Conservation (phyloP, 1,140 invertebrate genomes). For the Apis cerana region DNA sequence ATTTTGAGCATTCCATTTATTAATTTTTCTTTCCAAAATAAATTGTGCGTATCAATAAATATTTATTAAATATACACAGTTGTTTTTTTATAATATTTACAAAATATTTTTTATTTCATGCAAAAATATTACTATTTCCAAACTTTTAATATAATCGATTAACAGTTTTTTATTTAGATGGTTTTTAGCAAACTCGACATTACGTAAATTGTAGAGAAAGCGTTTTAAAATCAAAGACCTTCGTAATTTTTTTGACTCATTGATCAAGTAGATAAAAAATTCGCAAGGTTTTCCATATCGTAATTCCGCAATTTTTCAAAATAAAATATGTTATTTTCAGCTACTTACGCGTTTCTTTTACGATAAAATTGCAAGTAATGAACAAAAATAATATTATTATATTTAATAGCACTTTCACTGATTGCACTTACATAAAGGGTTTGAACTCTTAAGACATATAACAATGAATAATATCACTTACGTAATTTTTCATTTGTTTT, state of each 20-base stretch:
- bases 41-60: too few species aligned
- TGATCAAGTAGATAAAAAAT: neutral
- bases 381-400: neutral
- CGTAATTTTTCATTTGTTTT: neutral
- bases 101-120: too few species aligned
- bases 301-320: neutral
- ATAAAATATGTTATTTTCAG: too few species aligned
- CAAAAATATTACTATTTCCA: too few species aligned
- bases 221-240: neutral
- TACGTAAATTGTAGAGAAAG: neutral
- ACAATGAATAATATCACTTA: neutral
- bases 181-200: neutral
- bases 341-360: neutral
- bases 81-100: too few species aligned
- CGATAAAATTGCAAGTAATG: neutral
- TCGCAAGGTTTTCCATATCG: neutral
- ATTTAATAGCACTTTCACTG: constrained; percentile 4
- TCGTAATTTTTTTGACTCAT: neutral
- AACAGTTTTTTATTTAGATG: neutral
- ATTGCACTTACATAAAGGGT: neutral
- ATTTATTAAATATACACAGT: too few species aligned
- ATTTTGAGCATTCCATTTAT: too few species aligned
- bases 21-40: too few species aligned
- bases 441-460: neutral
- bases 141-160: neutral